Evolutionary conservation across 1,140 invertebrate species (phyloP).

Genomic region (Rhopalosiphum maidis): DNA sequence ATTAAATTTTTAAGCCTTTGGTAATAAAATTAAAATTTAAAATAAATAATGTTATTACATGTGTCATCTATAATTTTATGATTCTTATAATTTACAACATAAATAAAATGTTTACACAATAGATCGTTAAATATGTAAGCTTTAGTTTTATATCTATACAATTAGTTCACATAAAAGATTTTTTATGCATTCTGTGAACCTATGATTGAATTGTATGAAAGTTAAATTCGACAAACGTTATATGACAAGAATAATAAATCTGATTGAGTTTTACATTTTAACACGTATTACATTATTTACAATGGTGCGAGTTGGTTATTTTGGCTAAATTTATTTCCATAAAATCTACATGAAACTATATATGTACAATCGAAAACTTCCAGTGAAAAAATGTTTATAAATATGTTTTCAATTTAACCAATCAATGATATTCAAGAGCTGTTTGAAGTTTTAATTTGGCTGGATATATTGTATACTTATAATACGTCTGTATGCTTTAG

Average conservation of each 20-base stretch:
- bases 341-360: background rate
- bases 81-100: background rate
- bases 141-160: background rate
- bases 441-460: background rate
- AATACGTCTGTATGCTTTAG: background rate
- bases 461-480: background rate
- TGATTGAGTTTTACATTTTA: background rate
- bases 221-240: background rate
- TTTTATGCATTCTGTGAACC: background rate
- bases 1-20: no score
- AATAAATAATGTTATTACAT: background rate
- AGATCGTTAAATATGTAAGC: background rate
- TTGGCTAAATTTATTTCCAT: background rate
- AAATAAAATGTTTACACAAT: background rate
- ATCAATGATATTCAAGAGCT: background rate
- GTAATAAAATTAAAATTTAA: no score
- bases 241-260: background rate
- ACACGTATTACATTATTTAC: background rate
- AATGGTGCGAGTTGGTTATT: background rate
- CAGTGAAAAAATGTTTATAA: background rate
- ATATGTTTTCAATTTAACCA: background rate
- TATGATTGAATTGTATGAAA: background rate
- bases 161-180: background rate
- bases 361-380: background rate
- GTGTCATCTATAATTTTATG: no score